phyloP scores from a whole-genome alignment of 2,888 invertebrate genomes.

The Drosophila demipolita region DNA sequence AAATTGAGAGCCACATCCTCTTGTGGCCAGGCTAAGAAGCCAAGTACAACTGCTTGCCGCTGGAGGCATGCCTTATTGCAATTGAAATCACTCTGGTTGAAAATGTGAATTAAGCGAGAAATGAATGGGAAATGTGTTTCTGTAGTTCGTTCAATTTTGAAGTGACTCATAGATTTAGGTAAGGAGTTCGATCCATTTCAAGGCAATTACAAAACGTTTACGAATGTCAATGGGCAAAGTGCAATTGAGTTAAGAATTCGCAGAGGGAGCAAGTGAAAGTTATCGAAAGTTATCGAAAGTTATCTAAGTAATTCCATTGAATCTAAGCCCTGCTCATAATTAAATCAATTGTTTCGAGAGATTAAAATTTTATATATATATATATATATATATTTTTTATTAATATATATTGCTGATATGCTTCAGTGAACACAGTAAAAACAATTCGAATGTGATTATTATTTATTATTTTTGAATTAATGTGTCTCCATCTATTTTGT shows the following conservation, averaged over 20 bases:
- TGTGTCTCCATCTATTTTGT: slow-evolving; percentile 1
- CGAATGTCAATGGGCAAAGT: neutral
- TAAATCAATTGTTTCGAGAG: neutral
- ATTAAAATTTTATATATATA: neutral
- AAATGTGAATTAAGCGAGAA: neutral
- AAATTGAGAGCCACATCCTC: neutral
- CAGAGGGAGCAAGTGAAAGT: neutral
- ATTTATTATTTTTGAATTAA: slow-evolving; percentile 9
- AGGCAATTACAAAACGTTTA: neutral
- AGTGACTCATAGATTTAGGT: neutral
- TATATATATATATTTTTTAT: neutral
- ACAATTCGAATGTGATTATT: slow-evolving; percentile 20
- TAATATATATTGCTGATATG: neutral
- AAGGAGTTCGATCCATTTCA: neutral
- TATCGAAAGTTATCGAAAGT: neutral
- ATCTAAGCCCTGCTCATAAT: neutral
- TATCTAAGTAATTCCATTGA: neutral
- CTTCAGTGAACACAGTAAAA: slow-evolving; percentile 20
- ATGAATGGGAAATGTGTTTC: neutral
- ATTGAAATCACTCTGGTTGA: neutral
- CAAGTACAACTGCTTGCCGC: neutral
- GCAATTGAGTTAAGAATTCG: neutral
- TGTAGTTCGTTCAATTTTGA: neutral
- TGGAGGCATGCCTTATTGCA: neutral
- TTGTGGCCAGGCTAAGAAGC: neutral